Percentiles rank a stretch among this genome's conserved stretches.
These are phyloP conservation scores for Trilocha varians DNA, from an alignment of 2,888 invertebrate genomes.

Conservation along the genomic window DNA sequence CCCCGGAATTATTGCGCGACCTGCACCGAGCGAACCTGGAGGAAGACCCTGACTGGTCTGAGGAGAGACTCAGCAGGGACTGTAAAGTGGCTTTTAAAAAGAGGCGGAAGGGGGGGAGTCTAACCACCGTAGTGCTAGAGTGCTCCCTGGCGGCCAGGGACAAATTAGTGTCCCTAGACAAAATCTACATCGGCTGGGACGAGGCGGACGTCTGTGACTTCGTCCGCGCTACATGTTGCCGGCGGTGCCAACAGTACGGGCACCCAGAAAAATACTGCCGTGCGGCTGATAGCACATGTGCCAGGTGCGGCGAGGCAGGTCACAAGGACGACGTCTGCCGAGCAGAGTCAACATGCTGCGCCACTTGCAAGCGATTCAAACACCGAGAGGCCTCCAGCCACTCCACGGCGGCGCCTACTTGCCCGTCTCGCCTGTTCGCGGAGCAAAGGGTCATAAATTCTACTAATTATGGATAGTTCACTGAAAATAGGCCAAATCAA, in stretches of 20 bases:
- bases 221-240: constrained; percentile 12
- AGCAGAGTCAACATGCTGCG: constrained; percentile 4
- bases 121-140: constrained; percentile 1
- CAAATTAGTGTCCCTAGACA: background rate
- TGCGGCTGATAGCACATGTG: too few species aligned
- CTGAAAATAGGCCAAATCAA: constrained; percentile 16
- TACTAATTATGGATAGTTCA: background rate
- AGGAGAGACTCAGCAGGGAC: background rate
- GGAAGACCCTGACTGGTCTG: background rate
- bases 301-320: too few species aligned
- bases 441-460: constrained; percentile 4
- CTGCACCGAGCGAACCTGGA: background rate
- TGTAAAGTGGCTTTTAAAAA: constrained; percentile 1
- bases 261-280: constrained; percentile 23
- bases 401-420: constrained; percentile 10
- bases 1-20: background rate
- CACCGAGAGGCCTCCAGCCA: constrained; percentile 7
- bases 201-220: background rate
- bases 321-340: constrained; percentile 10
- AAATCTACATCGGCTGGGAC: constrained; percentile 3
- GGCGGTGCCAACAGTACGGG: constrained; percentile 25
- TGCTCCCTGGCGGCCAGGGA: constrained; percentile 1
- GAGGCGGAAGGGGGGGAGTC: background rate
- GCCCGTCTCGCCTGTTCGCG: constrained; percentile 13
- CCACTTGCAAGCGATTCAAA: constrained; percentile 17